A percentile compares a stretch with the other conserved stretches of the same genome.
phyloP scores from a whole-genome alignment of 1,140 invertebrate species.

The Drosophila sproati region DNA sequence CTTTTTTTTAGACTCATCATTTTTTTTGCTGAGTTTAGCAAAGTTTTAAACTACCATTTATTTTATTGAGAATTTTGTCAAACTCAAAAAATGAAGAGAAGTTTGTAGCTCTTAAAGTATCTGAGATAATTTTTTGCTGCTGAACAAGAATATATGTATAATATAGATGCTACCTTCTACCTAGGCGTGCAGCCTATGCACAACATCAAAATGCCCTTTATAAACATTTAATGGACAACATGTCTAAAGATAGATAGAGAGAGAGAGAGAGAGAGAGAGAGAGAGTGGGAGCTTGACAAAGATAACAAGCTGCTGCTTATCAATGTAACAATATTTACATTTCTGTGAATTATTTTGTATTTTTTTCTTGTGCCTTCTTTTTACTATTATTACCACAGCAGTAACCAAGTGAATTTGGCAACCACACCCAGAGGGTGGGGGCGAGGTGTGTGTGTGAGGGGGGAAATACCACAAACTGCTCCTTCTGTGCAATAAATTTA shows the following conservation, averaged over 20 bases:
- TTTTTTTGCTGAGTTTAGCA: too few relatives aligned
- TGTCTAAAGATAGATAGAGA: background rate
- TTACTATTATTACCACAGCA: slow-evolving; percentile 37
- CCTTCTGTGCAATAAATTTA: slow-evolving; percentile 43
- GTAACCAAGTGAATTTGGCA: slow-evolving; percentile 37
- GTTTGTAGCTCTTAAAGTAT: too few relatives aligned
- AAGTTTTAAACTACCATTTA: too few relatives aligned
- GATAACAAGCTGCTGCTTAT: slow-evolving; percentile 64
- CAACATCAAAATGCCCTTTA: background rate
- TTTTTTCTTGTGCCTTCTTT: slow-evolving; percentile 33
- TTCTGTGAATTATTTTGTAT: slow-evolving; percentile 65
- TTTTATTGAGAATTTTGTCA: too few relatives aligned
- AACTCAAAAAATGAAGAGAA: too few relatives aligned
- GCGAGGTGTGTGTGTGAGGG: background rate
- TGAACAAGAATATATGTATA: too few relatives aligned
- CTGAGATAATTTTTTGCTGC: too few relatives aligned
- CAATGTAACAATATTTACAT: slow-evolving; percentile 84
- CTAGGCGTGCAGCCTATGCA: too few relatives aligned
- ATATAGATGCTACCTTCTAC: too few relatives aligned
- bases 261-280: slow-evolving; percentile 10
- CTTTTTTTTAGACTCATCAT: too few relatives aligned
- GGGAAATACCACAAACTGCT: background rate
- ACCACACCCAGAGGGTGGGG: slow-evolving; percentile 6
- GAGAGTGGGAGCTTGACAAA: slow-evolving; percentile 36
- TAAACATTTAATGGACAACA: slow-evolving; percentile 1